Evolutionary conservation across 2,797 vertebrate genomes (phyloP).

Genomic region (Rhodeus uyekii): DNA sequence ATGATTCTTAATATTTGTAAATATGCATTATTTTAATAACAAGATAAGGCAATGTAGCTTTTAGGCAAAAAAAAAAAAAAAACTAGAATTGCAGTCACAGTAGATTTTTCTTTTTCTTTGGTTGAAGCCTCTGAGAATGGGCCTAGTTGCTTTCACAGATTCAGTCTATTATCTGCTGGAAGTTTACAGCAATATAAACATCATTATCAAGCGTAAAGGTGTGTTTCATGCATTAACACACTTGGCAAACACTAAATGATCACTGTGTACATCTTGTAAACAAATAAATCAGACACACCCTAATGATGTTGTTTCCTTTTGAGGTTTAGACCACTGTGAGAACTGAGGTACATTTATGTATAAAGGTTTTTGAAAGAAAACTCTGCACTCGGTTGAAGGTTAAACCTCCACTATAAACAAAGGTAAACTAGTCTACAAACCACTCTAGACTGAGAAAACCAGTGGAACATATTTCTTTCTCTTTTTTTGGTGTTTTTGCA

Average conservation of each 20-base stretch:
- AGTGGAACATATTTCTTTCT: neutral
- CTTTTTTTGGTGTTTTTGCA: neutral
- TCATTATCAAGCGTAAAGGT: neutral
- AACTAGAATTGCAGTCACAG: no score
- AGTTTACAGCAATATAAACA: neutral
- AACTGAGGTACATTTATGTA: neutral
- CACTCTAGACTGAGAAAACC: neutral
- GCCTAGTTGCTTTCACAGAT: neutral
- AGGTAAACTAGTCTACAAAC: no score
- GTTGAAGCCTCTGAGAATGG: neutral
- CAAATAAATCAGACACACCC: neutral
- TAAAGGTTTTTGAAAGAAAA: neutral
- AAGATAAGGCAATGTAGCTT: no score
- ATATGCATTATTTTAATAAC: no score
- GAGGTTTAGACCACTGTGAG: slow-evolving; percentile 4
- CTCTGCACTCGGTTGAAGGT: neutral
- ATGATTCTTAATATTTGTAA: no score
- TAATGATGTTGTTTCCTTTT: neutral
- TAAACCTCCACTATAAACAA: neutral
- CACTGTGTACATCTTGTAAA: neutral
- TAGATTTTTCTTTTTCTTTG: neutral
- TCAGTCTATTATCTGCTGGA: neutral
- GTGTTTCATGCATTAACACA: neutral
- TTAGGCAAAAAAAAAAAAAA: no score
- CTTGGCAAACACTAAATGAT: neutral